Base-by-base conservation (phyloP, 2,113 vertebrate genomes). In the Corvus hawaiiensis region DNA sequence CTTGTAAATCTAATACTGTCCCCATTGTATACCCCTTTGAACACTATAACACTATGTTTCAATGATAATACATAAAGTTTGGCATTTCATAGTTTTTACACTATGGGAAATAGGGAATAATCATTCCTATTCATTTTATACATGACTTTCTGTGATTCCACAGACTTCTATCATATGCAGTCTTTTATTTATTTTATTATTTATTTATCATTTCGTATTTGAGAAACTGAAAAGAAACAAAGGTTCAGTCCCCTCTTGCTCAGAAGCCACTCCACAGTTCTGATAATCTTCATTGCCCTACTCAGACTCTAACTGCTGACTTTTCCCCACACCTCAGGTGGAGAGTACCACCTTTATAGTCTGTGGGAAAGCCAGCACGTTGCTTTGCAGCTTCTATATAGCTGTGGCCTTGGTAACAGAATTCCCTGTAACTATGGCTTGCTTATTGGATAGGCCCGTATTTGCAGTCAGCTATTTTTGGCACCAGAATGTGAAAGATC, bases 281-380 rank as follows among this genome's bases (percentile, higher is more conserved):
- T 32, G 5, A n/a, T n/a, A 37, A 24, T 32, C 24, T 52, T 74
- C 21, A 39, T 8, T 41, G 10, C 1, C 19, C 6, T 4, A 19
- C 4, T 5, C 6, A 64, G 37, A 16, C 15, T 35, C 9, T 61
- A 73, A 35, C 9, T 35, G 41, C 19, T 66, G 44, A 63, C 41
- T 48, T 75, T n/a, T 72, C 8, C 13, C 33, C 16, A 43, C 20
- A 24, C 11, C 17, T 37, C 52, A 46, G 28, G 30, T 41, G 30
- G 55, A 1, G 10, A 6, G 16, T 17, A 6, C 11, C 2, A 2
- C 24, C 19, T 51, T 27, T 52, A 16, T 2, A 90, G 11, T 11
- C 48, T 17, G 35, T 9, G 19, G 32, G 49, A 48, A 76, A 61
- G 23, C 5, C 35, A 41, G 16, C 6, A 35, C 6, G 3, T 8